Percentiles rank a stretch among this genome's conserved stretches.
These are phyloP conservation scores for Boloria selene DNA, from an alignment of 2,888 invertebrate genomes.

Conservation along the genomic window DNA sequence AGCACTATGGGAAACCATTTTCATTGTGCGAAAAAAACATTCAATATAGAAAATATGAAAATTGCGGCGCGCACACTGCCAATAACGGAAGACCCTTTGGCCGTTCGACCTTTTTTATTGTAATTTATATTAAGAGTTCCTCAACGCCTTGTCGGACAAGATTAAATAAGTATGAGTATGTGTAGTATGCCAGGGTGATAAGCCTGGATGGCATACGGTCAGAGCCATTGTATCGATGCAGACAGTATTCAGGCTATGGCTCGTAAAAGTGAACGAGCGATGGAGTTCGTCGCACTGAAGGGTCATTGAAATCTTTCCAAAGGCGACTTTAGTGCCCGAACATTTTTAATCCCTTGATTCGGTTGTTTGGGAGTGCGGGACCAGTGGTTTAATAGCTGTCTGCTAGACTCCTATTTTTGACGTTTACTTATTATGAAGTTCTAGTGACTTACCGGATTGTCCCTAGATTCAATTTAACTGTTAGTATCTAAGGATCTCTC, in stretches of 20 bases:
- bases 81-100: conserved; percentile 38
- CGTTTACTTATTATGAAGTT: too few species aligned
- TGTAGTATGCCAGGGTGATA: conserved; percentile 43
- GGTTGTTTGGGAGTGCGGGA: conserved; percentile 8
- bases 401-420: not conserved
- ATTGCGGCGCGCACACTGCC: conserved; percentile 32
- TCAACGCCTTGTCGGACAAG: conserved; percentile 43
- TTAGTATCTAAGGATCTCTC: too few species aligned
- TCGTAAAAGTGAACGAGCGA: conserved; percentile 60
- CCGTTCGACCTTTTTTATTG: conserved; percentile 42
- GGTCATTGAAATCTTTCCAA: conserved; percentile 51
- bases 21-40: conserved; percentile 34
- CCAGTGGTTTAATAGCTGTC: conserved; percentile 12
- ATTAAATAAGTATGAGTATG: conserved; percentile 45
- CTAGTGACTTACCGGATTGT: too few species aligned
- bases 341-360: conserved; percentile 33
- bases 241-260: conserved; percentile 55
- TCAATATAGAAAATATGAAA: conserved; percentile 39
- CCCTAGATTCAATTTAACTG: too few species aligned
- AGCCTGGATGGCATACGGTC: conserved; percentile 48
- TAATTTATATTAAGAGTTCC: conserved; percentile 40
- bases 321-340: conserved; percentile 31
- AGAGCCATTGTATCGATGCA: conserved; percentile 52
- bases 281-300: conserved; percentile 49
- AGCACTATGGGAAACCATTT: conserved; percentile 35